Evolutionary conservation across 2,797 vertebrate species (phyloP).

Genomic region (Eospalax fontanierii): DNA sequence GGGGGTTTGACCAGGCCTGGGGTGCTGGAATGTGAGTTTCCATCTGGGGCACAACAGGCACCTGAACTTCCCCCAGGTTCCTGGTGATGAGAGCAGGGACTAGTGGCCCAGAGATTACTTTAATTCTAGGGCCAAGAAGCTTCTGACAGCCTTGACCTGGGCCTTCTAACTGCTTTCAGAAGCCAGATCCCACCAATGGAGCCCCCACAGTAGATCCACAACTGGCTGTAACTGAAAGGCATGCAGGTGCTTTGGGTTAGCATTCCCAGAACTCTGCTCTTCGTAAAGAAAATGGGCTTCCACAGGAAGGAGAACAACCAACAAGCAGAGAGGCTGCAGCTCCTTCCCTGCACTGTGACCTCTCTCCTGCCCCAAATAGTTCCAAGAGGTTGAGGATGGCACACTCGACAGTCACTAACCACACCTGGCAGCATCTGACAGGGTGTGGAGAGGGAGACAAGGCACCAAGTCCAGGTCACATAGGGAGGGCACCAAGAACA

Average conservation of each 20-base stretch:
- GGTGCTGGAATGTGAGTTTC: background rate
- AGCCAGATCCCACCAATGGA: background rate
- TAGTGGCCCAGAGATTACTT: accelerated
- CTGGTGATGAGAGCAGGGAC: background rate
- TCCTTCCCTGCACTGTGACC: background rate
- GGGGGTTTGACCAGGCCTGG: background rate
- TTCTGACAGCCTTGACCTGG: background rate
- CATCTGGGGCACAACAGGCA: background rate
- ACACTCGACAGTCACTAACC: background rate
- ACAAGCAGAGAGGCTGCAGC: accelerated
- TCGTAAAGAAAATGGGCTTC: background rate
- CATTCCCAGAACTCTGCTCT: background rate
- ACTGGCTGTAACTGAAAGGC: background rate
- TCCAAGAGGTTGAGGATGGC: background rate
- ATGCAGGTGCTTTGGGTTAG: too few species aligned
- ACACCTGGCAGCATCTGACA: background rate
- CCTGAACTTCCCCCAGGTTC: accelerated
- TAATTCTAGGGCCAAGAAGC: background rate
- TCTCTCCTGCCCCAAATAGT: background rate
- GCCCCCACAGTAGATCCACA: background rate
- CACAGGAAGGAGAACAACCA: background rate
- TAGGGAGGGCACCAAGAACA: accelerated
- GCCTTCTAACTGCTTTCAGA: background rate
- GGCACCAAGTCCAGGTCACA: background rate
- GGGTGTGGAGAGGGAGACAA: background rate